A percentile compares a stretch with the other conserved stretches of the same genome.
phyloP scores from a whole-genome alignment of 1,140 invertebrate species.

The Panagrolaimus sp. region DNA sequence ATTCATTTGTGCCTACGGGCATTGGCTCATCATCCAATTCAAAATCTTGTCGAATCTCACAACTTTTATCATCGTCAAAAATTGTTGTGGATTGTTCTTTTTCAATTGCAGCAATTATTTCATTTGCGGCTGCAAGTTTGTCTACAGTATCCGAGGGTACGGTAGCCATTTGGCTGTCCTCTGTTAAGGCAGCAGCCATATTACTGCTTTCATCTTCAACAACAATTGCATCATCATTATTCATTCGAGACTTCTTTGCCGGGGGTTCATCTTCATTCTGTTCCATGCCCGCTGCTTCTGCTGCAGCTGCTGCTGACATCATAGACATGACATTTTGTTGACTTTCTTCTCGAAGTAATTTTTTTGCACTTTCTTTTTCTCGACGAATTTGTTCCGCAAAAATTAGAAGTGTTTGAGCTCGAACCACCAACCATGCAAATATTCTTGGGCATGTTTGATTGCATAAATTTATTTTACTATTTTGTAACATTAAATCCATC shows the following conservation, averaged over 20 bases:
- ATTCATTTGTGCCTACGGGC: not conserved
- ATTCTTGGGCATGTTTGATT: not conserved
- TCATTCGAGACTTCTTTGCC: not conserved
- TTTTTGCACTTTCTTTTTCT: not conserved
- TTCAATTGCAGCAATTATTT: not conserved
- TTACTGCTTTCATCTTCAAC: too few species aligned
- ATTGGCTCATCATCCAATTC: not conserved
- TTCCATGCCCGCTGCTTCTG: not conserved
- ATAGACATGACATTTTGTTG: too few species aligned
- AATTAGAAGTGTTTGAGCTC: not conserved
- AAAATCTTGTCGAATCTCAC: not conserved
- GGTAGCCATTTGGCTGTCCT: not conserved
- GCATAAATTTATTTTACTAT: not conserved
- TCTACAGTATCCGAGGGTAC: not conserved
- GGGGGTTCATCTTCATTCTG: not conserved
- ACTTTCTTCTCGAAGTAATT: not conserved
- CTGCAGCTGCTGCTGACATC: not conserved
- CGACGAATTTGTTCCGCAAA: not conserved
- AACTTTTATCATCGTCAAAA: not conserved
- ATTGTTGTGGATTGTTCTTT: not conserved
- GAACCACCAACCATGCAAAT: conserved; percentile 7
- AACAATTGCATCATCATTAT: not conserved
- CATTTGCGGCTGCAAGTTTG: not conserved
- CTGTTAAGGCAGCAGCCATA: not conserved
- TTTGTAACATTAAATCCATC: not conserved